phyloP scores from a whole-genome alignment of 2,888 invertebrate genomes.

The Zele albiditarsus region DNA sequence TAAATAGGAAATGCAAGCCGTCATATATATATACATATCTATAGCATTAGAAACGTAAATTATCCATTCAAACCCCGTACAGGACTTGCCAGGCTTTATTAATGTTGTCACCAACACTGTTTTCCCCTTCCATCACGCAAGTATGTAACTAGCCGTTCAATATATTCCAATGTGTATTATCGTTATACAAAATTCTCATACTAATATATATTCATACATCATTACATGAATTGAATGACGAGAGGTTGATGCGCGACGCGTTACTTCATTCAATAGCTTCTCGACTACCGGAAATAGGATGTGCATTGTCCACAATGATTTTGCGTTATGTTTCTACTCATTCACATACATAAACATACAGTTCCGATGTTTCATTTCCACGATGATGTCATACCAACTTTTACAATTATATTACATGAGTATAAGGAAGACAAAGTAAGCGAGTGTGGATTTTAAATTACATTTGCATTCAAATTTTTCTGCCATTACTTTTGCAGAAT shows the following conservation, averaged over 20 bases:
- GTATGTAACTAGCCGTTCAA: not conserved
- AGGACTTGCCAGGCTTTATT: not conserved
- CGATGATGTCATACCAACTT: not conserved
- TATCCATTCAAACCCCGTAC: not conserved
- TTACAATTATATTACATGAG: not conserved
- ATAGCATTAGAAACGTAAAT: not conserved
- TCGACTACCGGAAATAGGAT: conserved; percentile 56
- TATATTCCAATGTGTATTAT: not conserved
- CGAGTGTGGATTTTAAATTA: not conserved
- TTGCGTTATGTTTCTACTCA: conserved; percentile 28
- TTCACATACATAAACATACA: not conserved
- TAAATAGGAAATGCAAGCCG: not conserved
- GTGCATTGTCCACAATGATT: conserved; percentile 55
- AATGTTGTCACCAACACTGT: not conserved
- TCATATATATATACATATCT: not conserved
- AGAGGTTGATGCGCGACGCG: conserved; percentile 31
- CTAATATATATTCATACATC: not conserved
- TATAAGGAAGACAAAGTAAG: not conserved
- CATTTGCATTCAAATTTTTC: not conserved
- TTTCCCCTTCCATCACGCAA: not conserved
- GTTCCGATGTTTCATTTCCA: not conserved
- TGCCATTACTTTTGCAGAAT: not conserved
- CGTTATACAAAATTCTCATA: not conserved
- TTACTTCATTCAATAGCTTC: conserved; percentile 42
- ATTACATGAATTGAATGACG: not conserved